Evolutionary conservation across 1,140 invertebrate species (phyloP), one percentile per base, ranked within the genome.

Genomic region (Tetramorium parvispinum): DNA sequence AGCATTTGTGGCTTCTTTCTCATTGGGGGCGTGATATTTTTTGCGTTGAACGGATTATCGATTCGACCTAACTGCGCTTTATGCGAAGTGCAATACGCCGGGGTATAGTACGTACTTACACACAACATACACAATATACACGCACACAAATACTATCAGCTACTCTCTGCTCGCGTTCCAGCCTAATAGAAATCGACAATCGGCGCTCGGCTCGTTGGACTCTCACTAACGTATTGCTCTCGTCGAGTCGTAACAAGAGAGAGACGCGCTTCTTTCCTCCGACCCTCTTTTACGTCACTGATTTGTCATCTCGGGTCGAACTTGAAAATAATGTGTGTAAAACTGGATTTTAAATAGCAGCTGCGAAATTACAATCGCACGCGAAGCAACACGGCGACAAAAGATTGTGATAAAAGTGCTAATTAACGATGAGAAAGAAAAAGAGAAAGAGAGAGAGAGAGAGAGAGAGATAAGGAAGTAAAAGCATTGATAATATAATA

Each of bases 161-260:
- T 53, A 27, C 21, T 68, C 43, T 32, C 24, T 7, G n/a, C 46
- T n/a, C 49, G 53, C 40, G 68, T 83, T 73, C 24, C 27, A 37
- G 24, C 57, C 49, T 88, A 85, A 89, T 88, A 89, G 81, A 88
- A 88, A 89, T 81, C 73, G 82, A 86, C 82, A 88, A 88, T 89
- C 59, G 78, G 46, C 70, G 53, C 68, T 85, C 40, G 46, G 71
- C 68, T 85, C 55, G 65, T 78, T 59, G 37, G 53, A 77, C 37
- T 85, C 82, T 78, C 53, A 27, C 21, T 43, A 78, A 85, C 43
- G 27, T 66, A 63, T 75, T 71, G n/a, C 55, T 79, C 66, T 86
- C 59, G 18, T 53, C 59, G 7, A 78, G 32, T 10, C 43, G 59
- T 40, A n/a, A 40, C 57, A 16, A n/a, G 57, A 71, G 51, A 49